Percentiles rank a stretch among this genome's conserved stretches.
Evolutionary conservation across 1,140 invertebrate species (phyloP).

Genomic region (Heliothis subflexa): DNA sequence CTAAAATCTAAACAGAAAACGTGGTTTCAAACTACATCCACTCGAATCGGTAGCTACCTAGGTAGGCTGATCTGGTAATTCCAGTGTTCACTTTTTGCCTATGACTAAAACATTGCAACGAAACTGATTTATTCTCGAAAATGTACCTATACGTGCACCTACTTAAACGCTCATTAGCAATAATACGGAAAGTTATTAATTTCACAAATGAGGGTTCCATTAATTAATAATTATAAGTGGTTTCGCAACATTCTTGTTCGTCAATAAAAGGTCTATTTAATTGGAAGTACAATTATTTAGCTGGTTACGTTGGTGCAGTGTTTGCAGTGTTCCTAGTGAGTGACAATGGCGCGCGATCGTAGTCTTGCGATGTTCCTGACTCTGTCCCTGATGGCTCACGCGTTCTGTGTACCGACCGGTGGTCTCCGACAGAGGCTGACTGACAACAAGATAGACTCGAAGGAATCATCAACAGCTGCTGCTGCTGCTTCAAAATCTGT

Average conservation of each 20-base stretch:
- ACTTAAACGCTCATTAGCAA: neutral
- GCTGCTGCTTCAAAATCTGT: neutral
- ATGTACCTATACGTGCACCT: neutral
- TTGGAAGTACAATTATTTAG: neutral
- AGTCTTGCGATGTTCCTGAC: constrained; percentile 53
- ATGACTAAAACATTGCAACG: too few species aligned
- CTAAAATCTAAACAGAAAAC: too few species aligned
- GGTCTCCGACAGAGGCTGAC: neutral
- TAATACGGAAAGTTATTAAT: constrained; percentile 6
- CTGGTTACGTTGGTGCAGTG: neutral
- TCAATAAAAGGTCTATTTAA: constrained; percentile 19
- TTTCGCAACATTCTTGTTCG: constrained; percentile 45
- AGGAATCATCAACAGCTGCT: neutral
- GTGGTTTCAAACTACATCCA: too few species aligned
- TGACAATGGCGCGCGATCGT: constrained; percentile 61
- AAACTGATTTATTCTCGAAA: neutral
- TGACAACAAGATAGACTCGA: constrained; percentile 51
- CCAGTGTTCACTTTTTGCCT: too few species aligned
- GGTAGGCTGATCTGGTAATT: too few species aligned
- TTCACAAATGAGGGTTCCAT: neutral
- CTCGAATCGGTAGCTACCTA: too few species aligned
- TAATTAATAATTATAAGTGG: constrained; percentile 24
- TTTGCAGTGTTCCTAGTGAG: neutral
- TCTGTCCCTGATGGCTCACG: constrained; percentile 59
- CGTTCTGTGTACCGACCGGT: constrained; percentile 57